Percentiles rank a stretch among this genome's conserved stretches.
phyloP scores from a whole-genome alignment of 2,113 vertebrate genomes.

The Bos javanicus region DNA sequence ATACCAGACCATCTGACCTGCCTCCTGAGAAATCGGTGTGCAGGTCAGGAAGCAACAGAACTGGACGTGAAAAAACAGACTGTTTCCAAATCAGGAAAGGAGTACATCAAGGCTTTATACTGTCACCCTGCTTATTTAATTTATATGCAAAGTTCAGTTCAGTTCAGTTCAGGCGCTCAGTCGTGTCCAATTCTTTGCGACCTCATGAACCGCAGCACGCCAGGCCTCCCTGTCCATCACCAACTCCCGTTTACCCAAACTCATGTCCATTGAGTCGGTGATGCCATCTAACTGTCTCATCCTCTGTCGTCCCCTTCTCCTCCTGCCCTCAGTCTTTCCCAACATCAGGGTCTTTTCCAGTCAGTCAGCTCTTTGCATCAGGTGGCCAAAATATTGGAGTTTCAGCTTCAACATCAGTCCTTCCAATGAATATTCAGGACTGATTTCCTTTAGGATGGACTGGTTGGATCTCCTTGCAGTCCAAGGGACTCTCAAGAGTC shows the following conservation, averaged over 20 bases:
- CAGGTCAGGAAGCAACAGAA: background rate
- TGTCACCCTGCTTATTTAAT: background rate
- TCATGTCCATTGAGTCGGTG: background rate
- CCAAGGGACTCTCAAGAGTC: background rate
- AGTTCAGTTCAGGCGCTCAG: background rate
- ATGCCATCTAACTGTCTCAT: background rate
- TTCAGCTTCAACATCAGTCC: background rate
- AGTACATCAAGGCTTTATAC: background rate
- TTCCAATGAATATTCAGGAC: background rate
- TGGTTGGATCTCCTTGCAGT: background rate
- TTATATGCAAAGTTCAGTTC: background rate
- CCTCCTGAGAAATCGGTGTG: background rate
- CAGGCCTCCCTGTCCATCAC: background rate
- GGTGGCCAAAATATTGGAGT: background rate
- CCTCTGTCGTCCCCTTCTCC: background rate
- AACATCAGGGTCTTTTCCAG: background rate
- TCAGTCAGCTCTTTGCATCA: background rate
- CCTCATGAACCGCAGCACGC: background rate
- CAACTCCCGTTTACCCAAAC: background rate
- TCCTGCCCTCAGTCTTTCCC: background rate
- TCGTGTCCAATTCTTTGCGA: background rate
- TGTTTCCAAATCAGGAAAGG: background rate
- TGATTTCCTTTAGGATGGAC: background rate
- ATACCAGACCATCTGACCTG: background rate
- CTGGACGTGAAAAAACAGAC: background rate